phyloP scores from a whole-genome alignment of 1,140 invertebrate species.

The Telenomus remus region DNA sequence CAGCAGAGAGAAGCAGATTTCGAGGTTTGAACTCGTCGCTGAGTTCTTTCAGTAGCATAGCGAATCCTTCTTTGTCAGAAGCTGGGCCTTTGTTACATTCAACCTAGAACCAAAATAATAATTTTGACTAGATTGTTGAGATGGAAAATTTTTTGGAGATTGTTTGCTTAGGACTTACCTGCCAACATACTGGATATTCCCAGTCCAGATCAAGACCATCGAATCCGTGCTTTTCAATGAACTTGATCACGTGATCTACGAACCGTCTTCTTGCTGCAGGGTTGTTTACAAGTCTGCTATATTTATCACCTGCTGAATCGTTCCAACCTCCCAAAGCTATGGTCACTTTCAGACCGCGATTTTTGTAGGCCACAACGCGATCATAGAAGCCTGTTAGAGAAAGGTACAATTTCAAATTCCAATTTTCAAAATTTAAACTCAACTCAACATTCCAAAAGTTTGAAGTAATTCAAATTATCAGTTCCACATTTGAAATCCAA shows the following conservation, averaged over 20 bases:
- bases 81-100: conserved; percentile 89
- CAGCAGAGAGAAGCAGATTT: conserved; percentile 85
- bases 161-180: too few relatives aligned
- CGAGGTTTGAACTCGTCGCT: conserved; percentile 83
- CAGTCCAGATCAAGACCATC: conserved; percentile 92
- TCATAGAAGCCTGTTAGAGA: conserved; percentile 84
- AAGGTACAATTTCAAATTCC: too few relatives aligned
- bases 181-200: conserved; percentile 95
- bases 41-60: conserved; percentile 83
- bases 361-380: conserved; percentile 85
- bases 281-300: conserved; percentile 86
- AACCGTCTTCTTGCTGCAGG: conserved; percentile 83
- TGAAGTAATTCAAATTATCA: too few relatives aligned
- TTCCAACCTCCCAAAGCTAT: conserved; percentile 93
- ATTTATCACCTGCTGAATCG: conserved; percentile 90
- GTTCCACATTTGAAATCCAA: too few relatives aligned
- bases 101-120: conserved; percentile 56
- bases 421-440: too few relatives aligned
- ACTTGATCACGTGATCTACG: conserved; percentile 83
- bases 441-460: too few relatives aligned
- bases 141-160: too few relatives aligned
- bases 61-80: conserved; percentile 88
- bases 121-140: neutral
- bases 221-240: conserved; percentile 88
- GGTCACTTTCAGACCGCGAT: conserved; percentile 87